Evolutionary conservation across 1,140 invertebrate species (phyloP), one percentile per base, ranked within the genome.

Genomic region (Vanessa atalanta): DNA sequence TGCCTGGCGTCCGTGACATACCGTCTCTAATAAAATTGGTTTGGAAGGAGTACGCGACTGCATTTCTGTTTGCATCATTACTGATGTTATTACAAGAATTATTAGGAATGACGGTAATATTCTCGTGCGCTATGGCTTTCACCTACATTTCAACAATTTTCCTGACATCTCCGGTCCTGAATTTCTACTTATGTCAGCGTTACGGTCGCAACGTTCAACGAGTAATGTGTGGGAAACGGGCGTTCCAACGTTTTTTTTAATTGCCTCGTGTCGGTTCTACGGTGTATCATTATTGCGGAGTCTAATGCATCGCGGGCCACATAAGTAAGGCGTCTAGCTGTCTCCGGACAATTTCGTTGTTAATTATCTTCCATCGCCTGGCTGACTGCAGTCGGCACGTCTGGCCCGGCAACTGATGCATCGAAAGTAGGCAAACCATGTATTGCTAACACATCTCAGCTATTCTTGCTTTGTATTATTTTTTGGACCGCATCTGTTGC

Each of bases 251-350:
- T 75, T 87, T 88, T 88, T 43, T 86, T 88, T 90, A 90, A 92
- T 92, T 89, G 79, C 83, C 79, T 76, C 78, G 78, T 79, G 83
- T 88, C 82, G 76, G 72, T 72, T 75, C 75, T 80, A 72, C 70
- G 77, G 81, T 85, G 76, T 84, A 84, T 89, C 88, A 88, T 88
- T 88, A 91, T 88, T 88, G 87, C 85, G 86, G 83, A 73, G 83
- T 76, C 81, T 80, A 83, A 84, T 86, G 87, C 85, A 83, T 79
- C 81, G 68, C 82, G 81, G 83, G 79, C 80, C 79, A 81, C 81
- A 89, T 81, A 92, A 89, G 88, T 91, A 91, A 91, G 88, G 83
- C 90, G 86, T 75, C 88, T 92, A 90, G 88, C 88, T 92, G 90
- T 92, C 90, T 91, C 83, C 76, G 83, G 80, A 75, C 87, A 90